These are phyloP conservation scores for Speoplatyrhinus poulsoni DNA, from an alignment of 2,113 vertebrate genomes.

Conservation along the genomic window DNA sequence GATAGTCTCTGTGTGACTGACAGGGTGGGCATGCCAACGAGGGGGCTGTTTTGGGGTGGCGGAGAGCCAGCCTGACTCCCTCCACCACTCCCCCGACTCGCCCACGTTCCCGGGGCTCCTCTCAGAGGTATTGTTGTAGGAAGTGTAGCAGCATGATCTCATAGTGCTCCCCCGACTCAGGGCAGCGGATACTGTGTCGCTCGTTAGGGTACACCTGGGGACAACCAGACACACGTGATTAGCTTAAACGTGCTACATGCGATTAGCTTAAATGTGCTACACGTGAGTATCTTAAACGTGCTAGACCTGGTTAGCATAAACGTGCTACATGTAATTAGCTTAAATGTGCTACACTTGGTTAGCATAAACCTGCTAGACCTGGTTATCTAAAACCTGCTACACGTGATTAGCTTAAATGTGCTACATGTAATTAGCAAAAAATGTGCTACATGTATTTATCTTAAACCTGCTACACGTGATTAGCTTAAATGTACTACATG, in stretches of 20 bases:
- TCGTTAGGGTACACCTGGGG: conserved; percentile 96
- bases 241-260: background rate
- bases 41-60: conserved; percentile 12
- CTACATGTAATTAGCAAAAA: too few species aligned
- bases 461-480: too few species aligned
- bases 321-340: too few species aligned
- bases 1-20: conserved; percentile 27
- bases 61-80: conserved; percentile 51
- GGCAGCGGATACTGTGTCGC: conserved; percentile 98
- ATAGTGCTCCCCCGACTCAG: conserved; percentile 98
- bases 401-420: too few species aligned
- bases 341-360: too few species aligned
- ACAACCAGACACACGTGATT: background rate
- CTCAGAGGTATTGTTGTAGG: conserved; percentile 97
- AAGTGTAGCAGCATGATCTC: conserved; percentile 99
- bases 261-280: too few species aligned
- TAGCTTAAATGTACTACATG: too few species aligned
- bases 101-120: conserved; percentile 48
- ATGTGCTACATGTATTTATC: too few species aligned
- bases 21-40: background rate
- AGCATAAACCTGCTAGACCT: too few species aligned
- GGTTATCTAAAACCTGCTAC: too few species aligned
- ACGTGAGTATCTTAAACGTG: too few species aligned
- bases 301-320: too few species aligned
- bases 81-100: background rate